Evolutionary conservation across 30 jellyfish, hydroid and myxozoan species (phyloP), one percentile per base, ranked within the genome.

Genomic region (Rhopilema esculentum): DNA sequence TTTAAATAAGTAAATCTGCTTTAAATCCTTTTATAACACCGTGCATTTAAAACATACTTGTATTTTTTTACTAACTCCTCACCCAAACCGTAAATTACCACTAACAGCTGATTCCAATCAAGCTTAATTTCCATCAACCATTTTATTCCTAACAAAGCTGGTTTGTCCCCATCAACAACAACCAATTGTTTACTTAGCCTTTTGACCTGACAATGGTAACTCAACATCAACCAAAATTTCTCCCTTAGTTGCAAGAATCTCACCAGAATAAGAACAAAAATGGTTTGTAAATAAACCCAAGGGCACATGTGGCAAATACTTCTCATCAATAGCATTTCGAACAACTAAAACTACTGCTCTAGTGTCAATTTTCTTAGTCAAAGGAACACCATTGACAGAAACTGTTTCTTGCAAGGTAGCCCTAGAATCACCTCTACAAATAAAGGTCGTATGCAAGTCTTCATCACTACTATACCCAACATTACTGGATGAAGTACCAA

Each of bases 41-140:
- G n/a, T n/a, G n/a, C n/a, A n/a, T n/a, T n/a, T n/a, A n/a, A n/a
- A n/a, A n/a, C n/a, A n/a, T n/a, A n/a, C n/a, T n/a, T n/a, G n/a
- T n/a, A n/a, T n/a, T n/a, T n/a, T n/a, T n/a, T n/a, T n/a, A n/a
- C n/a, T n/a, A n/a, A n/a, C n/a, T n/a, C n/a, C n/a, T n/a, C n/a
- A n/a, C n/a, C n/a, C n/a, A n/a, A n/a, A 75, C 72, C 86, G 50
- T 40, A 48, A 23, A 1, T 75, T 48, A 75, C 74, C 53, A 75
- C 86, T 32, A 75, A 75, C 86, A 75, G 29, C 86, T 48, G 86
- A 75, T 75, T 75, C 79, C 89, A 8, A 79, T 79, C 89, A 63
- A 79, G 89, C 65, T 79, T 61, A 63, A 79, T 29, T 57, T 79
- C 68, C 69, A 30, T 30, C 66, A 50, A 64, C 89, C 89, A 79